These are phyloP conservation scores for Zaprionus lineosus DNA, from an alignment of 2,888 invertebrate species.

Conservation along the genomic window DNA sequence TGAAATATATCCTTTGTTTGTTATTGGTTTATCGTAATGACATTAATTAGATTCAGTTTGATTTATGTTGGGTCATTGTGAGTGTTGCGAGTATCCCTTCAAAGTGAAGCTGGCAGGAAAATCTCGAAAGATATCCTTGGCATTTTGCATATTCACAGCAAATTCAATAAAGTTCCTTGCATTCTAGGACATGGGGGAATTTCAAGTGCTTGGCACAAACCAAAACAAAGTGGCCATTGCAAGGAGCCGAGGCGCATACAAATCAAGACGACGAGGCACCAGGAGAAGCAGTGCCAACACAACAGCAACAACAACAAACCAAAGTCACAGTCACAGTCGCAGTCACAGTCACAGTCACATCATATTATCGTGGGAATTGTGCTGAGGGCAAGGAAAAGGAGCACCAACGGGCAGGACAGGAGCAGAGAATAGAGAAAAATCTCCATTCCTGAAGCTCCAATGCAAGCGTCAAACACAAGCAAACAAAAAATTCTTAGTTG, in stretches of 20 bases:
- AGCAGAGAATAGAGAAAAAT: slow-evolving; percentile 18
- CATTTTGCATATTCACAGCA: slow-evolving; percentile 48
- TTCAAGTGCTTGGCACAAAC: slow-evolving; percentile 47
- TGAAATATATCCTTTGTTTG: too few relatives aligned
- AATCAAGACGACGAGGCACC: slow-evolving; percentile 49
- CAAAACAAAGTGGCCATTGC: slow-evolving; percentile 68
- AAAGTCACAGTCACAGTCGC: slow-evolving; percentile 48
- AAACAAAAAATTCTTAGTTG: slow-evolving; percentile 15
- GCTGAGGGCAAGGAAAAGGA: slow-evolving; percentile 20
- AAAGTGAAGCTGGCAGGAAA: slow-evolving; percentile 24
- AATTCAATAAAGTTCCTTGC: slow-evolving; percentile 55
- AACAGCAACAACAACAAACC: slow-evolving; percentile 21
- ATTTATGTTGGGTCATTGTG: slow-evolving; percentile 13
- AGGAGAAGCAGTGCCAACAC: slow-evolving; percentile 18
- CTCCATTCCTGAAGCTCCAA: slow-evolving; percentile 10
- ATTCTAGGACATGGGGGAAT: slow-evolving; percentile 44
- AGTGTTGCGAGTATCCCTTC: slow-evolving; percentile 10
- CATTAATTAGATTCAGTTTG: slow-evolving; percentile 26
- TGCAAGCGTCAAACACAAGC: slow-evolving; percentile 22
- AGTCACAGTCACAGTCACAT: slow-evolving; percentile 43
- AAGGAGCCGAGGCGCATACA: slow-evolving; percentile 63
- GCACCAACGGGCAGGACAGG: slow-evolving; percentile 25
- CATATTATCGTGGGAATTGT: slow-evolving; percentile 40
- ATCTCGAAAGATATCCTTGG: slow-evolving; percentile 28
- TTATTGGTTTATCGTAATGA: not conserved